Base-by-base conservation (phyloP, 2,888 invertebrate genomes). In the Stegophylla sp. region DNA sequence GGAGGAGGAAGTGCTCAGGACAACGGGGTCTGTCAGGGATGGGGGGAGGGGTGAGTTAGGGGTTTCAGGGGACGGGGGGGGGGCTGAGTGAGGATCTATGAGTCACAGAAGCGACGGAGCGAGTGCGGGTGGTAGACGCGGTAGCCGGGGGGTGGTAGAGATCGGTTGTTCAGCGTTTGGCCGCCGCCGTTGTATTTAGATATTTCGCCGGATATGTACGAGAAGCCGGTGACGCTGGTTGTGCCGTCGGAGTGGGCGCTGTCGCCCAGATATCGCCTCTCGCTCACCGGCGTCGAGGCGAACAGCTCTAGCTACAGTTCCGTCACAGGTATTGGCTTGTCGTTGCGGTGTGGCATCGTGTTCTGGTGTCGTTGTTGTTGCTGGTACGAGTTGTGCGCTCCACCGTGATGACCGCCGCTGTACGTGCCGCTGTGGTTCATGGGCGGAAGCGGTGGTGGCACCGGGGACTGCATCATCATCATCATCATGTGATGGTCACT, bases 271-370 rank as follows among this genome's bases (percentile, higher is more conserved):
- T 87, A 90, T 91, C 92, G 89, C 89, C 92, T 88, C 90, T 92
- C 91, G 89, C 91, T 89, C 90, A 92, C 86, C 84, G 88, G 87
- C 86, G 87, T 87, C 89, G 94, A 93, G 91, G 94, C 94, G 93
- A 94, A 93, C 89, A 94, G 93, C 90, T 94, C 94, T 94, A 94
- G 94, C 94, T 94, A 95, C 93, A 95, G 94, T 87, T 94, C 95
- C 89, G 95, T 95, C 85, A 94, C 94, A 84, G 95, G 95, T 86
- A 94, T 93, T 26, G 93, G 93, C 86, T 91, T 89, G 83, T 79
- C 79, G 63, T 89, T 86, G 86, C 89, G 86, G 85, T 79, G 71
- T 13, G 79, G 79, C 69, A 71, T 48, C 23, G 79, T 71, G 69
- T 87, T 88, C 83, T 88, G 88, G 82, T 88, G 79, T 0, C 48